A percentile compares a stretch with the other conserved stretches of the same genome.
Conservation (phyloP, 2,888 invertebrate species). For the Scaptodrosophila latifasciaeformis region DNA sequence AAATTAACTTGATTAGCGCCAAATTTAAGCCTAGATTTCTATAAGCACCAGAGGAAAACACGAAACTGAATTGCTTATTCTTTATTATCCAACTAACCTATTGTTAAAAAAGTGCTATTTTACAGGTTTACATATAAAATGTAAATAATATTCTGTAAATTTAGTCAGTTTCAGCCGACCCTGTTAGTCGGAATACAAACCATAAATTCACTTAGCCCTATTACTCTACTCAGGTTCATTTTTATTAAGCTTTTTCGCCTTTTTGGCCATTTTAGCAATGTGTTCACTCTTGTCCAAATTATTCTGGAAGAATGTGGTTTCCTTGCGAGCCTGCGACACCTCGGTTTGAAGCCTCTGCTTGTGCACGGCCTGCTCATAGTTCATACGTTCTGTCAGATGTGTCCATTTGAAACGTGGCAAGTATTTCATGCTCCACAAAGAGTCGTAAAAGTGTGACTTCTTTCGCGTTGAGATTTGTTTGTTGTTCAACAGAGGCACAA, state of each 20-base stretch:
- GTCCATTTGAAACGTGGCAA: constrained; percentile 96
- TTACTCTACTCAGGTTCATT: neutral
- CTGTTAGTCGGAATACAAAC: no score
- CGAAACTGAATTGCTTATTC: no score
- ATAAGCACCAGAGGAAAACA: no score
- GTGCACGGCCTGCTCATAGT: constrained; percentile 92
- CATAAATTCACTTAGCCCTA: no score
- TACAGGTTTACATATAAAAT: no score
- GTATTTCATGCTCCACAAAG: constrained; percentile 97
- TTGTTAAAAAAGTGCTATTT: no score
- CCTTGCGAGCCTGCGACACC: constrained; percentile 93
- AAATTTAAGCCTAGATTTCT: no score
- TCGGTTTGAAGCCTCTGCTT: constrained; percentile 90
- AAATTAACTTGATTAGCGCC: no score
- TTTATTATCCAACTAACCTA: no score
- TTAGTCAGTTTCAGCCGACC: no score
- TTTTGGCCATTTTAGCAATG: constrained; percentile 75
- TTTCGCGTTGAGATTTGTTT: constrained; percentile 89
- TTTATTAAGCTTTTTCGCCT: constrained; percentile 38
- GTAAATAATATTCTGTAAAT: no score
- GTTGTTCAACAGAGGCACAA: constrained; percentile 90
- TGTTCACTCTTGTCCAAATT: constrained; percentile 88
- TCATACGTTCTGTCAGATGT: constrained; percentile 93
- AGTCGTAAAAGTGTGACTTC: constrained; percentile 90
- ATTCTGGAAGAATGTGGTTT: constrained; percentile 89